These are phyloP conservation scores for Patagioenas fasciata DNA, from an alignment of 2,113 vertebrate species.

Conservation along the genomic window DNA sequence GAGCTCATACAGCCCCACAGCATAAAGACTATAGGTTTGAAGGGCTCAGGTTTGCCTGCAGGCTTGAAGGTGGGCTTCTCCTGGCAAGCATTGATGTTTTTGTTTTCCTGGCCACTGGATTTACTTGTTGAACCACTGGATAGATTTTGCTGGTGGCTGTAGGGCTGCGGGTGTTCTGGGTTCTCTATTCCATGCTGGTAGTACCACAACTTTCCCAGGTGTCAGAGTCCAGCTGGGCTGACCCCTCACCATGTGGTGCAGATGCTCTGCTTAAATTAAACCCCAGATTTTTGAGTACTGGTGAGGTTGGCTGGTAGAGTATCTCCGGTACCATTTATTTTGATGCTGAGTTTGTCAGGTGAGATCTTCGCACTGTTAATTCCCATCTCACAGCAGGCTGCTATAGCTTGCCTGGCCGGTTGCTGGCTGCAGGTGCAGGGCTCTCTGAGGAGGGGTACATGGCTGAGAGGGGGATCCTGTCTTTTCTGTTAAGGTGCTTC, in stretches of 20 bases:
- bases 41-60: neutral
- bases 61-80: neutral
- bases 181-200: neutral
- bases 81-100: fast-evolving
- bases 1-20: fast-evolving
- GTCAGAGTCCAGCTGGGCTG: neutral
- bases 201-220: fast-evolving
- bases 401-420: neutral
- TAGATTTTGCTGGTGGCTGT: neutral
- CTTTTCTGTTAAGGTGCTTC: neutral
- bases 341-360: neutral
- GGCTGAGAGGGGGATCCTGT: neutral
- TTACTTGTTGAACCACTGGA: neutral
- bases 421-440: neutral
- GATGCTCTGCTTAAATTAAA: neutral
- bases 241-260: fast-evolving
- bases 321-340: neutral
- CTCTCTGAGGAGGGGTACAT: neutral
- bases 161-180: fast-evolving
- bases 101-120: neutral
- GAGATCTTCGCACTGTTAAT: neutral
- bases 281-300: neutral
- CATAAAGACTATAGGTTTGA: neutral
- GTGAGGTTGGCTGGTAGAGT: neutral
- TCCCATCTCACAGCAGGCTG: neutral